Evolutionary conservation across 2,113 vertebrate genomes (phyloP), one percentile per base, ranked within the genome.

Genomic region (Genyomyrus donnyi): DNA sequence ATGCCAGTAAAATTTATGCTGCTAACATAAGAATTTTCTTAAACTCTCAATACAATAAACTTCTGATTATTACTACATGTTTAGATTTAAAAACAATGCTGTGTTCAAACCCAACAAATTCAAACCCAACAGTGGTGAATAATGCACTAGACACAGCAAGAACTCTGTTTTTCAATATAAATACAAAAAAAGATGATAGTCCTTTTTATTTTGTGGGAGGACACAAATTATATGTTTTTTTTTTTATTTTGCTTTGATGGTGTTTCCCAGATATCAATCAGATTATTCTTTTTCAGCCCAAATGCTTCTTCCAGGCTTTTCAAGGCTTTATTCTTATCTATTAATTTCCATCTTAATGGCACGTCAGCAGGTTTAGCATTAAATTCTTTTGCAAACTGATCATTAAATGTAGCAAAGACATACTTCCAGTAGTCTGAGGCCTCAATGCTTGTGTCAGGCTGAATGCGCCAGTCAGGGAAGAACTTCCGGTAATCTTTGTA

Each of bases 381-480:
- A 6, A 93, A 93, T 48, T 1, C 3, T 88, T 90, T 0, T 0
- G 94, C 94, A 94, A 95, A 94, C 3, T 89, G 0, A 0, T 21
- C 0, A 53, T 95, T 95, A 90, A 93, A 95, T 0, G 4, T 92
- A 46, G 5, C 11, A 91, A 95, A 86, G 0, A 96, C 91, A 90
- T 94, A 95, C 91, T 94, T 96, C 95, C 95, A 96, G 94, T 94
- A 96, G 91, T 94, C 93, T 91, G 94, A 94, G 31, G 95, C 94
- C 27, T 94, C 0, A 5, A 94, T 93, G 74, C 93, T 95, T 62
- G 0, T 0, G 70, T 96, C 95, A 7, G 94, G 92, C n/a, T 86
- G 83, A 45, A 96, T 96, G 31, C 46, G 10, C 96, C 96, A 96
- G 88, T 95, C 89, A 0, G 93, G 92, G 31, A 80, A 94, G 53